Evolutionary conservation across 2,113 vertebrate species (phyloP).

Genomic region (Megaleporinus macrocephalus): DNA sequence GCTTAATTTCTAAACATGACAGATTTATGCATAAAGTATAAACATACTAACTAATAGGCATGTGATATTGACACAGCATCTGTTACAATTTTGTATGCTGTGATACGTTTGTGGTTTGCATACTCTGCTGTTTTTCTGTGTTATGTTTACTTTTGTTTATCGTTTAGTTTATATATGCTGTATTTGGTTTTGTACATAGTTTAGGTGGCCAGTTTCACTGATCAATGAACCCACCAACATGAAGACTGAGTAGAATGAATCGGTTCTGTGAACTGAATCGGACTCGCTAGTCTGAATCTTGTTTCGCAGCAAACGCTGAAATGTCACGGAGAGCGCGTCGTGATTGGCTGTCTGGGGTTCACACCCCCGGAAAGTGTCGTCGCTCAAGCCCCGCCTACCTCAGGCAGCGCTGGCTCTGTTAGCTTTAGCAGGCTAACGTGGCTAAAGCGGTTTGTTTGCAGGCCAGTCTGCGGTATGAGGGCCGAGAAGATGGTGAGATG

Average conservation of each 20-base stretch:
- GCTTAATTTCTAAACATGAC: no score
- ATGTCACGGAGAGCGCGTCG: not conserved
- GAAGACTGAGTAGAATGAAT: no score
- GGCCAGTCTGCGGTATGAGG: not conserved
- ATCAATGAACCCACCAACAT: no score
- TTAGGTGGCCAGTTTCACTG: no score
- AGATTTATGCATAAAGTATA: no score
- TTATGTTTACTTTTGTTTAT: no score
- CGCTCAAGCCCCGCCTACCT: not conserved
- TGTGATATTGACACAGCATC: no score
- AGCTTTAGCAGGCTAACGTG: not conserved
- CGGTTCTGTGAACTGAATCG: not conserved
- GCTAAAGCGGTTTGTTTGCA: not conserved
- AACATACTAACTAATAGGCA: no score
- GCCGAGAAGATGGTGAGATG: constrained; percentile 42
- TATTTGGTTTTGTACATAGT: not conserved
- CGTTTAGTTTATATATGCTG: no score
- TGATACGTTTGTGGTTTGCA: no score
- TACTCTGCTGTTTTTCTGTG: no score
- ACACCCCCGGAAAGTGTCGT: constrained; percentile 29
- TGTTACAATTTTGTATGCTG: no score
- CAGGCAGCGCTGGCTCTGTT: not conserved
- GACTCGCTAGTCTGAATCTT: not conserved
- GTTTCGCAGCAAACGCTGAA: constrained; percentile 21
- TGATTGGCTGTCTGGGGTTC: constrained; percentile 16